Conservation (phyloP, 2,888 invertebrate genomes). For the Cactoblastis cactorum region DNA sequence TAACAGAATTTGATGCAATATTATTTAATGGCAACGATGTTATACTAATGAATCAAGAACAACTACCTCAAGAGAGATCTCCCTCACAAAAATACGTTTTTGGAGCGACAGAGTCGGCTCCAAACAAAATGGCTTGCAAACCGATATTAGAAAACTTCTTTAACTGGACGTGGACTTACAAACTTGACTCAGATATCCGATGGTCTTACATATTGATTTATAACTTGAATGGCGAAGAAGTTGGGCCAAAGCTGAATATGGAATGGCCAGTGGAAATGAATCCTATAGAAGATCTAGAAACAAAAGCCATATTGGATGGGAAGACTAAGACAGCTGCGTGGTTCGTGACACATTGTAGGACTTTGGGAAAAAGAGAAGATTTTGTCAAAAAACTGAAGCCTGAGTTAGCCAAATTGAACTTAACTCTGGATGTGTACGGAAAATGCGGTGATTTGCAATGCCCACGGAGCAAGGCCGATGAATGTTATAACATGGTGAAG, state of each 20-base stretch:
- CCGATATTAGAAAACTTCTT: constrained; percentile 43
- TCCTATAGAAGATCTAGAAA: constrained; percentile 31
- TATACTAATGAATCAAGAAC: constrained; percentile 13
- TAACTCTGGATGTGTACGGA: constrained; percentile 40
- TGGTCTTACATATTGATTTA: constrained; percentile 57
- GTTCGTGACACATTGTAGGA: constrained; percentile 50
- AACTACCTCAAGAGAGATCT: constrained; percentile 37
- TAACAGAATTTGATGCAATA: constrained; percentile 49
- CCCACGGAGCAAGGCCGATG: constrained; percentile 19
- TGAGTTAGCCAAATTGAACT: constrained; percentile 28
- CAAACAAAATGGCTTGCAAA: constrained; percentile 45
- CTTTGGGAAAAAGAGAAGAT: constrained; percentile 33
- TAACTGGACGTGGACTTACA: constrained; percentile 67
- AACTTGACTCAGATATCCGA: constrained; percentile 47
- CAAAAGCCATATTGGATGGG: constrained; percentile 25
- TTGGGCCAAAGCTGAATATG: constrained; percentile 52
- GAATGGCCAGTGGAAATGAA: constrained; percentile 45
- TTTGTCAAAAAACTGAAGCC: constrained; percentile 28
- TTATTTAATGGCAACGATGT: constrained; percentile 49
- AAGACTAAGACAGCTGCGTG: constrained; percentile 39
- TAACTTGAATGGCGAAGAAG: constrained; percentile 35
- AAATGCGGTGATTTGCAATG: constrained; percentile 33
- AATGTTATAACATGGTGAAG: constrained; percentile 33
- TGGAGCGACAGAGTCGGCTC: constrained; percentile 51
- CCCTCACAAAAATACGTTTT: constrained; percentile 54